Base-by-base conservation (phyloP, 2,113 vertebrate genomes). In the Pseudorhombus dupliciocellatus region DNA sequence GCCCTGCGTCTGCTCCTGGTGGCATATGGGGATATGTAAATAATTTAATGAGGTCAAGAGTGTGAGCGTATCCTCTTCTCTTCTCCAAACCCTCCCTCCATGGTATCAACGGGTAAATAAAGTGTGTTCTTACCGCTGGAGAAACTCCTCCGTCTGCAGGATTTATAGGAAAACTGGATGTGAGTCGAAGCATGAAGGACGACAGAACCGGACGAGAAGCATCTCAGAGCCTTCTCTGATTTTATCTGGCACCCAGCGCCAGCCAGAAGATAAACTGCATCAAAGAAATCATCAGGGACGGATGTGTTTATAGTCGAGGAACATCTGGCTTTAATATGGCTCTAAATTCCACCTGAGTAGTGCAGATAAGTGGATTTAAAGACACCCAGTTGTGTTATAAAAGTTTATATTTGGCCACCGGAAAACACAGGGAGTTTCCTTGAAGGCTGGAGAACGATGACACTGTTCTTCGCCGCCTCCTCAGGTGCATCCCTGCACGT, bases 31-130 rank as follows among this genome's bases (percentile, higher is more conserved):
- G 84, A 85, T 83, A 91, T 90, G 87, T 92, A 86, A 91, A 93
- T 94, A 79, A 92, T 91, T 92, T 90, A 93, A 92, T 89, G 87
- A 88, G 91, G 92, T 93, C 91, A 93, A 92, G 91, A 89, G 87
- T 89, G 67, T 74, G 74, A 88, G 59, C 59, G 64, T 66, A 75
- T 87, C 73, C 57, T 77, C 55, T 21, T 51, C 57, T 81, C 65
- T 54, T 14, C 8, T 12, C 31, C 50, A 56, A 63, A 64, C 54
- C 42, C 25, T 64, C n/a, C 48, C 28, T 57, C 42, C 48, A 28
- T 26, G 22, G 34, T 21, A 51, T 40, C 56, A 14, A 2, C 0
- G 7, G 63, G 7, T 48, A 22, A 37, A 61, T 28, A 37, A 51
- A 44, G 4, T 26, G 34, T 16, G 4, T 28, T 28, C 46, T 42